Evolutionary conservation across 2,888 invertebrate genomes (phyloP), one percentile per base, ranked within the genome.

Genomic region (Caenorhabditis sulstoni): DNA sequence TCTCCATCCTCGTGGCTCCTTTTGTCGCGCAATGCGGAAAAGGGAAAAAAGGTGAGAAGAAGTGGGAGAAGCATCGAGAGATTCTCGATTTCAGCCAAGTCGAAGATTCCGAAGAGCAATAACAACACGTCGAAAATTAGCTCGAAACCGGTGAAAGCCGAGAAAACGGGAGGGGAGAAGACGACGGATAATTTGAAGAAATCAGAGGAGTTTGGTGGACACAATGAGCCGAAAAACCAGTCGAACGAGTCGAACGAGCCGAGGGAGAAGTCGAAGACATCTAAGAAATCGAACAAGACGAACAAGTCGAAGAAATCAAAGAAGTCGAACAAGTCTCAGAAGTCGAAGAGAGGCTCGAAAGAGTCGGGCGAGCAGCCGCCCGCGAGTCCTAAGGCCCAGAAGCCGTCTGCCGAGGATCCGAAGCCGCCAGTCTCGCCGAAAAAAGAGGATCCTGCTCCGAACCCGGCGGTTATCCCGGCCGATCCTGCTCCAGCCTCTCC

Each of bases 351-450:
- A 3, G 35, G 39, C 37, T 16, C 39, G 37, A 5, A 47, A 16
- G 18, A 47, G 20, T 8, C 9, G n/a, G 47, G 1, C 20, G 50
- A 50, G 50, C 16, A 50, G 20, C 4, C 18, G 12, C n/a, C n/a
- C n/a, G n/a, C n/a, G n/a, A 66, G 58, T 67, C 35, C 18, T 0
- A 58, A 58, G 67, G 67, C 50, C 9, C 66, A 66, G 66, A 57
- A 57, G 35, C 37, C 49, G 11, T 16, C 57, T 22, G 47, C 14
- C 2, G 49, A 11, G 8, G 49, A 49, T 4, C 20, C 20, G 49
- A 49, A 49, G 49, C 49, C 49, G 16, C 4, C 47, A n/a, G 29
- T 8, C 12, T 22, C 23, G 1, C 39, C 57, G 22, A 47, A 59
- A 68, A 14, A 58, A 66, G 37, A 66, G 45, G 20, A 55, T 22